These are phyloP conservation scores for Pollenia griseotomentosa DNA, from an alignment of 2,888 invertebrate species.

Conservation along the genomic window DNA sequence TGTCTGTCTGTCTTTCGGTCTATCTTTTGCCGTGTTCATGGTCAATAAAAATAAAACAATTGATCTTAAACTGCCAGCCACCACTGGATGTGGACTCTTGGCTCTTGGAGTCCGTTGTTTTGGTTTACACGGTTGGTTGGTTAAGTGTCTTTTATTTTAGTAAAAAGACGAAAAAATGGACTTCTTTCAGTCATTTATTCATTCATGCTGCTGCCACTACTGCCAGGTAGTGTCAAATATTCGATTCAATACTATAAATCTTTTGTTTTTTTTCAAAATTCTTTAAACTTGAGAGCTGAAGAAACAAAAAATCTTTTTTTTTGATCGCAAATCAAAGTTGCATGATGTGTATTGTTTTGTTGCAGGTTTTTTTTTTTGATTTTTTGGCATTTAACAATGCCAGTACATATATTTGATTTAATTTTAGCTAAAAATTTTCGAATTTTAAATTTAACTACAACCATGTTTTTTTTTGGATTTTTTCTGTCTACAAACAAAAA, in stretches of 20 bases:
- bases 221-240: constrained; percentile 68
- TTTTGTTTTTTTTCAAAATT: constrained; percentile 6
- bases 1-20: background rate
- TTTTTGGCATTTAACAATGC: constrained; percentile 37
- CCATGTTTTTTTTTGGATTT: background rate
- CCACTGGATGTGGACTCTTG: background rate
- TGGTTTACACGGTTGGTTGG: constrained; percentile 23
- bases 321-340: constrained; percentile 41
- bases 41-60: constrained; percentile 70
- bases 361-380: background rate
- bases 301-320: constrained; percentile 3
- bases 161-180: constrained; percentile 1
- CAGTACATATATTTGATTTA: background rate
- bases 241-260: constrained; percentile 70
- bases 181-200: constrained; percentile 59
- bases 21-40: constrained; percentile 55
- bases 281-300: background rate
- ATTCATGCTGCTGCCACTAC: constrained; percentile 60
- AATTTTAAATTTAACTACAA: constrained; percentile 27
- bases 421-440: constrained; percentile 12
- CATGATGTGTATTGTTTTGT: constrained; percentile 14
- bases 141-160: constrained; percentile 6
- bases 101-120: background rate
- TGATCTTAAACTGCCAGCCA: constrained; percentile 60
- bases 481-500: constrained; percentile 17